These are phyloP conservation scores for Agelas oroides DNA, from an alignment of 37 sponge, comb jelly and placozoan species.

Conservation along the genomic window DNA sequence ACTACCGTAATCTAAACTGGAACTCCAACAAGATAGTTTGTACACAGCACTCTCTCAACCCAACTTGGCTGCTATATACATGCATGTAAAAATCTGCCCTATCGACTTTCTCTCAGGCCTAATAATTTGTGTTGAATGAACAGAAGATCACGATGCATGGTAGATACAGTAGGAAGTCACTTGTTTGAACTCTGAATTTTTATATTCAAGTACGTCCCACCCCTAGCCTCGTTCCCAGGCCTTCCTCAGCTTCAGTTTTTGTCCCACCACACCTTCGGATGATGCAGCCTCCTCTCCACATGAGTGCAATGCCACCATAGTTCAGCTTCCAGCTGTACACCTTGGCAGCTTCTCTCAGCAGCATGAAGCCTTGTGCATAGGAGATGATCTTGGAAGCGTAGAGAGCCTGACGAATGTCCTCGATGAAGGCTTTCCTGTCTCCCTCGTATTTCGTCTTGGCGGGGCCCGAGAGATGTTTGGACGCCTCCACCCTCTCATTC, in stretches of 20 bases:
- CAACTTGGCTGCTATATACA: too few species aligned
- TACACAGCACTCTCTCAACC: too few species aligned
- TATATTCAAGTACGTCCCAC: too few species aligned
- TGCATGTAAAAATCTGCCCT: too few species aligned
- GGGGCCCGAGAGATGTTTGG: constrained; percentile 81
- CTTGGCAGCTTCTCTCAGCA: constrained; percentile 92
- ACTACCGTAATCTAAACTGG: too few species aligned
- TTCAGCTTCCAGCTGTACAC: constrained; percentile 90
- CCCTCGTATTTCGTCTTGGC: constrained; percentile 45
- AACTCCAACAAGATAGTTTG: too few species aligned
- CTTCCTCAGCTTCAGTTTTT: too few species aligned
- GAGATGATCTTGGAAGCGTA: constrained; percentile 98
- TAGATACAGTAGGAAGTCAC: too few species aligned
- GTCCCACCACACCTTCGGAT: constrained; percentile 77
- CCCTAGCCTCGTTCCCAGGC: not conserved
- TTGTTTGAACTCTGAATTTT: too few species aligned
- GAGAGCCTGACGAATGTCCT: constrained; percentile 91
- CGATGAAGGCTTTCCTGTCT: constrained; percentile 81
- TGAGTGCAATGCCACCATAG: constrained; percentile 97
- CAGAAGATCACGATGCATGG: too few species aligned
- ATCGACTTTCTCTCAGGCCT: too few species aligned
- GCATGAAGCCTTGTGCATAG: constrained; percentile 99
- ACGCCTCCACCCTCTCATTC: constrained; percentile 86
- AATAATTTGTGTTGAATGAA: too few species aligned
- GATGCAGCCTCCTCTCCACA: constrained; percentile 99